Evolutionary conservation across 2,888 invertebrate species (phyloP), one percentile per base, ranked within the genome.

Genomic region (Dione vanillae): DNA sequence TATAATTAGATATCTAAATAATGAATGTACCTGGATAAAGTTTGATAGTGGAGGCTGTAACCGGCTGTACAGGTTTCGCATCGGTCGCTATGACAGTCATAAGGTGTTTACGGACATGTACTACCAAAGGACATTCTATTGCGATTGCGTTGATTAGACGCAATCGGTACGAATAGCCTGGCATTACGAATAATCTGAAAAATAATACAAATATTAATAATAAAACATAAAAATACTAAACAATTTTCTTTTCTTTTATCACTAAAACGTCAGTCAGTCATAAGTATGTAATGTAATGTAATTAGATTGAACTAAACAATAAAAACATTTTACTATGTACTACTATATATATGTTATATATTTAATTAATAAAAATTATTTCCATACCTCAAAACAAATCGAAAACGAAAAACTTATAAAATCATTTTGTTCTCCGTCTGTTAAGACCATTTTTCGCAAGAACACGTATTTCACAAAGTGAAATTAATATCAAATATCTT

Each of bases 81-180:
- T 95, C 95, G 0, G 87, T 84, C 1, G 94, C 91, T 67, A 95
- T 94, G 20, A 94, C 85, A 12, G 85, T 84, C 81, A 95, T 78
- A n/a, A 85, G 86, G 78, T 95, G 95, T 7, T 84, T 80, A 66
- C 94, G 90, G 52, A 94, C 84, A 9, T 86, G 89, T 14, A 94
- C 74, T 45, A 83, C 79, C 11, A 93, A 79, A 0, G 94, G 93
- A 75, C 95, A 95, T 69, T 91, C 90, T 3, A 94, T 82, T 14
- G 94, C 94, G 35, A 94, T 88, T 2, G 94, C 94, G 72, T 94
- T 94, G 67, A 95, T 91, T 65, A 95, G 76, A 51, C 95, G 90
- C 73, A 95, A 86, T 67, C 94, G 86, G 76, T 95, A 94, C 43
- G 91, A 87, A 51, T 84, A 86, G n/a, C 92, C 91, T 65, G 85